A percentile compares a stretch with the other conserved stretches of the same genome.
Evolutionary conservation across 2,797 vertebrate species (phyloP).

Genomic region (Odontamblyopus lacepedii): DNA sequence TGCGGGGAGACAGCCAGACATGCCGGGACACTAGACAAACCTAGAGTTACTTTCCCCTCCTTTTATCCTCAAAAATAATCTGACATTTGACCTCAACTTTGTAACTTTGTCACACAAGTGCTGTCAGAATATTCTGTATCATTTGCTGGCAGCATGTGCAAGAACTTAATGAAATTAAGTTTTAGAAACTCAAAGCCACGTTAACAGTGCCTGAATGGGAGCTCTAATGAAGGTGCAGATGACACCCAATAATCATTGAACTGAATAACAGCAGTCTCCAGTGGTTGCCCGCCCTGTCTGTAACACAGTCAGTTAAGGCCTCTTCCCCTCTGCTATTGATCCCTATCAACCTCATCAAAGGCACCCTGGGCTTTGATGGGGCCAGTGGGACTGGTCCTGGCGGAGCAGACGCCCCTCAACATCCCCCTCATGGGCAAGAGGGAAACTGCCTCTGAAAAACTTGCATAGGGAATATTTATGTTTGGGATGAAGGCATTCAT

Average conservation of each 20-base stretch:
- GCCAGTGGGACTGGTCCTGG: conserved; percentile 59
- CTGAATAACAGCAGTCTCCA: conserved; percentile 54
- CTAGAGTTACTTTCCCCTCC: background rate
- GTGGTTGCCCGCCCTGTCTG: conserved; percentile 66
- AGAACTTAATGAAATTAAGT: background rate
- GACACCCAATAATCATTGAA: conserved; percentile 68
- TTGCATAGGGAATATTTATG: conserved; percentile 7
- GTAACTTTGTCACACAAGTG: background rate
- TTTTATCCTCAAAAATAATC: background rate
- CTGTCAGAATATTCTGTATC: background rate
- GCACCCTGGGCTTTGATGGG: conserved; percentile 64
- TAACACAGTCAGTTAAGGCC: conserved; percentile 68
- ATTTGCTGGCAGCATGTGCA: background rate
- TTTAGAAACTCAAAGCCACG: background rate
- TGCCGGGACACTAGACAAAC: conserved; percentile 11
- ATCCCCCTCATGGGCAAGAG: conserved; percentile 5
- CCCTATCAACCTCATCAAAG: conserved; percentile 74
- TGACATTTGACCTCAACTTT: background rate
- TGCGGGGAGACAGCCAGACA: conserved; percentile 20
- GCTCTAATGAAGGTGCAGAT: conserved; percentile 51
- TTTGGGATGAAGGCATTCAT: background rate
- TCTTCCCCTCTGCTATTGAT: conserved; percentile 71
- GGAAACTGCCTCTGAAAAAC: conserved; percentile 7
- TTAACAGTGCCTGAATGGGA: conserved; percentile 19
- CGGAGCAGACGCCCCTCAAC: conserved; percentile 51